Evolutionary conservation across 2,797 vertebrate species (phyloP).

Genomic region (Brotula barbata): DNA sequence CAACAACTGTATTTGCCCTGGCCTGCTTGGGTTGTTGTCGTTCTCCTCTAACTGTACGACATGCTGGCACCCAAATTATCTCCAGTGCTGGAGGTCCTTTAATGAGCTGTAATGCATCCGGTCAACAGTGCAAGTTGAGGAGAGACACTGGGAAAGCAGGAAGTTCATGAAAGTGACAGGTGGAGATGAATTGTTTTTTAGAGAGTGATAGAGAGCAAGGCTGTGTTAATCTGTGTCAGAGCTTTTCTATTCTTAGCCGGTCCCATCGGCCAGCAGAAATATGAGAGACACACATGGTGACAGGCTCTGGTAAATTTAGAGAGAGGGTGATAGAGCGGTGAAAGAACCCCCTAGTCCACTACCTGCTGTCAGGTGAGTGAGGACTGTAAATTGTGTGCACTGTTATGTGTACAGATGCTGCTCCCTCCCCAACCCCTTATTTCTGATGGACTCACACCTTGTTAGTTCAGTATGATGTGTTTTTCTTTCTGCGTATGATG

Average conservation of each 20-base stretch:
- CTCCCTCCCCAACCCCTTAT: too few species aligned
- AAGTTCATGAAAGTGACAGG: conserved; percentile 13
- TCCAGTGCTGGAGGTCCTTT: not conserved
- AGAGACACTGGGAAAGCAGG: conserved; percentile 2
- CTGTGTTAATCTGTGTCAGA: conserved; percentile 66
- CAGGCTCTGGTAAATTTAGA: conserved; percentile 68
- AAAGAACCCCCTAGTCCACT: conserved; percentile 16
- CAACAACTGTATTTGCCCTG: not conserved
- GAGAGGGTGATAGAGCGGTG: conserved; percentile 42
- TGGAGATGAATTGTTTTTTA: conserved; percentile 30
- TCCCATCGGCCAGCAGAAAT: conserved; percentile 65
- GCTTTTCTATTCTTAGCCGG: conserved; percentile 67
- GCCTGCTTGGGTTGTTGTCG: conserved; percentile 2
- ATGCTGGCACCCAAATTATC: not conserved
- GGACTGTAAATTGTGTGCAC: not conserved
- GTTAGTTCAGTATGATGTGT: too few species aligned
- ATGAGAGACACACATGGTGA: conserved; percentile 61
- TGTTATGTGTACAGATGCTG: not conserved
- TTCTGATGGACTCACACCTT: too few species aligned
- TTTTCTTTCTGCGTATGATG: not conserved
- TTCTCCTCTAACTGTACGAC: not conserved
- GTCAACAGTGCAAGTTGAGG: conserved; percentile 12
- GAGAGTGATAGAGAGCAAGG: conserved; percentile 12
- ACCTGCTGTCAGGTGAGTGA: conserved; percentile 33
- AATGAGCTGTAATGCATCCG: conserved; percentile 3